phyloP scores from a whole-genome alignment of 2,113 vertebrate genomes.

The Calypte anna region DNA sequence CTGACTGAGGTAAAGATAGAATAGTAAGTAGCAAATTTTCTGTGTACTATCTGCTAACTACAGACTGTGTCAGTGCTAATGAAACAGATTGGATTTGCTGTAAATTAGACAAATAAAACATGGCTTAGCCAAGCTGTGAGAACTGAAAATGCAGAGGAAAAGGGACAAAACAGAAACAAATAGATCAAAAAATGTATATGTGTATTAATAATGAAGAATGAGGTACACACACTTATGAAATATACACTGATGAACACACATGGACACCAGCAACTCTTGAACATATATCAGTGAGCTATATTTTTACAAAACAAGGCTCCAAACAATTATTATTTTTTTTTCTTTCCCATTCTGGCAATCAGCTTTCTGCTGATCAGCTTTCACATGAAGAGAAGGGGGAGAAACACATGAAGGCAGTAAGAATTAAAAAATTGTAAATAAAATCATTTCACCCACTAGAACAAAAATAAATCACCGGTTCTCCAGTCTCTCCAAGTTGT shows the following conservation, averaged over 20 bases:
- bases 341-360: not conserved
- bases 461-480: not conserved
- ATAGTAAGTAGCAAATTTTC: not conserved
- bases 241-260: not conserved
- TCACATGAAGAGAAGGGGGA: not conserved
- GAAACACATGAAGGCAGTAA: not conserved
- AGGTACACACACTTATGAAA: not conserved
- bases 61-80: not conserved
- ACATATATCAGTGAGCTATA: not conserved
- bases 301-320: not conserved
- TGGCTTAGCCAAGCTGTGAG: not conserved
- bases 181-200: not conserved
- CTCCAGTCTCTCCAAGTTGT: not conserved
- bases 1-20: not conserved
- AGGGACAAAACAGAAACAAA: not conserved
- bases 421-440: not conserved
- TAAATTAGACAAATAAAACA: constrained; percentile 3
- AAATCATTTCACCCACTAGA: not conserved
- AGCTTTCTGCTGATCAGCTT: not conserved
- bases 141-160: not conserved
- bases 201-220: not conserved
- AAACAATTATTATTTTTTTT: not conserved
- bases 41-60: not conserved
- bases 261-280: not conserved
- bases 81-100: constrained; percentile 22